Evolutionary conservation across 2,797 vertebrate species (phyloP).

Genomic region (Sebastes nivosus): DNA sequence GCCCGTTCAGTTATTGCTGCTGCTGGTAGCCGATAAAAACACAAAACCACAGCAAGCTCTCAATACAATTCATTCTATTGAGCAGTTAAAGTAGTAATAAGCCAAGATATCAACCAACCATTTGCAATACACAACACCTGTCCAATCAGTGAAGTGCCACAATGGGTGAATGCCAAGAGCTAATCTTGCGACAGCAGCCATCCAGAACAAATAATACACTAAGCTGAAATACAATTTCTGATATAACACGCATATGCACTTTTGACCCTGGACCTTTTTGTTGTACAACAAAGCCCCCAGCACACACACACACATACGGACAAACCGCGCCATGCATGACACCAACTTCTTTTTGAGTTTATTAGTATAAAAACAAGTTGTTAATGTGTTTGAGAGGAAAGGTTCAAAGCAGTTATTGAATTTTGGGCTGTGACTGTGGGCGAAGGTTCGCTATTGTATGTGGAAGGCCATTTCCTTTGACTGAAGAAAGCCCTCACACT

Average conservation of each 20-base stretch:
- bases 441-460: conserved; percentile 1
- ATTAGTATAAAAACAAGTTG: background rate
- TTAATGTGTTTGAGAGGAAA: background rate
- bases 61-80: background rate
- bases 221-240: background rate
- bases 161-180: conserved; percentile 12
- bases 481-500: conserved; percentile 18
- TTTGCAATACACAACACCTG: conserved; percentile 23
- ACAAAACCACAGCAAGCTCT: conserved; percentile 11
- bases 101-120: conserved; percentile 15
- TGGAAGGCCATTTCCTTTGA: background rate
- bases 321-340: background rate
- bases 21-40: conserved; percentile 49
- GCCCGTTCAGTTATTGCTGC: conserved; percentile 30
- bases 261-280: conserved; percentile 8
- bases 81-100: conserved; percentile 12
- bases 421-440: background rate
- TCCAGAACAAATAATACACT: conserved; percentile 15
- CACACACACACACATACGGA: background rate
- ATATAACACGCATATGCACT: background rate
- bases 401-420: background rate
- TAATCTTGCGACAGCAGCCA: conserved; percentile 22
- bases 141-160: conserved; percentile 9
- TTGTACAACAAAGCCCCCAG: background rate
- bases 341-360: background rate